Base-by-base conservation (phyloP, 2,888 invertebrate species). In the Pseudococcus longispinus region DNA sequence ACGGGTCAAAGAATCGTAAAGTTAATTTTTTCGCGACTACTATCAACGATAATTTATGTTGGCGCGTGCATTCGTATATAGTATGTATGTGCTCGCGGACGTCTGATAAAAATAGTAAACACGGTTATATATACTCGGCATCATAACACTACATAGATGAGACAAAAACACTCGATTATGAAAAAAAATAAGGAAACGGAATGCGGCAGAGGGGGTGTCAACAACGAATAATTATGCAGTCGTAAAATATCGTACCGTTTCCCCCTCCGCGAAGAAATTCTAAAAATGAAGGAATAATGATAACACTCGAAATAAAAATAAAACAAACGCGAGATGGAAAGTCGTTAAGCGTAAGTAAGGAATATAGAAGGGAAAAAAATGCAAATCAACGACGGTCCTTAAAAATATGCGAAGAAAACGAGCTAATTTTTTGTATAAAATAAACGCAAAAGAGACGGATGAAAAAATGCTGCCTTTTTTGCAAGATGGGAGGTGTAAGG, bases 21-120 rank as follows among this genome's bases (percentile, higher is more conserved):
- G 42, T 42, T 42, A 32, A 74, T 80, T 80, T 80, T 42, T 80
- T 80, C 77, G 77, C 77, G 13, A 8, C 77, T 42, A 37, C 42
- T 80, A 80, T 42, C 77, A 37, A 42, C 70, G 20, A 42, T 80
- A 80, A 80, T 80, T 80, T 42, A 80, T 80, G 26, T 70, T 70
- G 70, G 70, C 32, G 29, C 70, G 70, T 29, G 60, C 9, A 23
- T 60, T 60, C 20, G 60, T 23, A 23, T 60, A n/a, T 6, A 37
- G 13, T 46, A 6, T 2, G 8, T n/a, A n/a, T n/a, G n/a, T n/a
- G n/a, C n/a, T n/a, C 74, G 11, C 18, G 5, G 3, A 13, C 23
- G 77, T 80, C 42, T 23, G 20, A 26, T 80, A 80, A 42, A 80
- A 80, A 80, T 80, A 80, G 42, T 80, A 80, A 74, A 37, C 29